Conservation (phyloP, 2,113 vertebrate species). For the Prietella phreatophila region DNA sequence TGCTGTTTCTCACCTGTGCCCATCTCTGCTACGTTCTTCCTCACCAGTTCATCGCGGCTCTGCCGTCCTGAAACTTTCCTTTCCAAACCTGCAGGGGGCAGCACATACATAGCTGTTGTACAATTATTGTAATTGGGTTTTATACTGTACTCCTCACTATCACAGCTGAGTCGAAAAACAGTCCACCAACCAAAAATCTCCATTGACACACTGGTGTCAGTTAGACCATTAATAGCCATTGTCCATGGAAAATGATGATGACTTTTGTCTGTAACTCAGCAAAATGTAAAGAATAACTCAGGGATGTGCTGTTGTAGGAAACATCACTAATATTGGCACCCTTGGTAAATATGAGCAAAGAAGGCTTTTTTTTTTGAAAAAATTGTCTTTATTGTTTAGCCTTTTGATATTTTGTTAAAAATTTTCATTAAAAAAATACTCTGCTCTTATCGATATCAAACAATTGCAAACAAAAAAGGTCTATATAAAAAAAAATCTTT, state of each 20-base stretch:
- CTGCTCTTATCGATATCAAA: too few species aligned
- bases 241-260: neutral
- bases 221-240: neutral
- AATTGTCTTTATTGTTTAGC: too few species aligned
- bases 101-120: slow-evolving; percentile 19
- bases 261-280: neutral
- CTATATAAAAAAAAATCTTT: too few species aligned
- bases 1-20: slow-evolving; percentile 76
- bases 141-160: neutral
- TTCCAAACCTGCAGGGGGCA: slow-evolving; percentile 76
- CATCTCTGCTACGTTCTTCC: slow-evolving; percentile 79
- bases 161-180: neutral
- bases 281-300: neutral
- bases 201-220: neutral
- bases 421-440: too few species aligned
- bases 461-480: too few species aligned
- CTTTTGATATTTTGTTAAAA: too few species aligned
- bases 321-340: too few species aligned
- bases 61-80: slow-evolving; percentile 82
- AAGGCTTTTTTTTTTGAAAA: too few species aligned
- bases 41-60: slow-evolving; percentile 82
- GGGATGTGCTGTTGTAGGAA: neutral
- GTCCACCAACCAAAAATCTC: neutral
- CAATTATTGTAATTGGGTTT: neutral
- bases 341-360: too few species aligned